Evolutionary conservation across 2,888 invertebrate genomes (phyloP), one percentile per base, ranked within the genome.

Genomic region (Lottia gigantea): DNA sequence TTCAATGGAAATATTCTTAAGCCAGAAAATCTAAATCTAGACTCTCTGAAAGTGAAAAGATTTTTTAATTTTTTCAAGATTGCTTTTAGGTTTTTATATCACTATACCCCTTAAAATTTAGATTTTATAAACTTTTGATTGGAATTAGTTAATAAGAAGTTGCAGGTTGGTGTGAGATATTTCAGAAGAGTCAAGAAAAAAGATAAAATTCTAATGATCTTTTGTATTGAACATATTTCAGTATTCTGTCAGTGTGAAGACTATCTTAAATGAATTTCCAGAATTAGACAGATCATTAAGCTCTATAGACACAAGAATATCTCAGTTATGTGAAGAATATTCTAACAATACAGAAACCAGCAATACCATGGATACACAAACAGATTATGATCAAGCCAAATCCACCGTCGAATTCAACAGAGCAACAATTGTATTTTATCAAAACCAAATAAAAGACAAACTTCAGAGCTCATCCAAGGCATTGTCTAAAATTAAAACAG

Each of bases 191-290:
- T n/a, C n/a, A n/a, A n/a, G n/a, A n/a, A n/a, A n/a, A n/a, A n/a
- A n/a, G n/a, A n/a, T n/a, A n/a, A n/a, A n/a, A n/a, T n/a, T n/a
- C n/a, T n/a, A n/a, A n/a, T n/a, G n/a, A 25, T 19, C 3, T n/a
- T 15, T 49, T 62, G 46, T 12, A n/a, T 40, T 64, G 40, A 40
- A 40, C 49, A 26, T 68, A 15, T 70, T 71, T 25, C 67, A 83
- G 82, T 82, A 78, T 80, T 79, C 79, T 26, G 74, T 76, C 45
- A 76, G 80, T 26, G 74, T 78, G 62, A 81, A 79, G 68, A 72
- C 77, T 15, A 79, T 81, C 8, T 62, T 77, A 31, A 78, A 69
- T 47, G 82, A 83, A 67, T 80, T 81, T 40, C 82, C 83, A 55
- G 64, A 70, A 12, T 64, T 82, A 1, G 68, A 74, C 11, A 65